phyloP scores from a whole-genome alignment of 2,797 vertebrate genomes.

The Lagorchestes hirsutus region DNA sequence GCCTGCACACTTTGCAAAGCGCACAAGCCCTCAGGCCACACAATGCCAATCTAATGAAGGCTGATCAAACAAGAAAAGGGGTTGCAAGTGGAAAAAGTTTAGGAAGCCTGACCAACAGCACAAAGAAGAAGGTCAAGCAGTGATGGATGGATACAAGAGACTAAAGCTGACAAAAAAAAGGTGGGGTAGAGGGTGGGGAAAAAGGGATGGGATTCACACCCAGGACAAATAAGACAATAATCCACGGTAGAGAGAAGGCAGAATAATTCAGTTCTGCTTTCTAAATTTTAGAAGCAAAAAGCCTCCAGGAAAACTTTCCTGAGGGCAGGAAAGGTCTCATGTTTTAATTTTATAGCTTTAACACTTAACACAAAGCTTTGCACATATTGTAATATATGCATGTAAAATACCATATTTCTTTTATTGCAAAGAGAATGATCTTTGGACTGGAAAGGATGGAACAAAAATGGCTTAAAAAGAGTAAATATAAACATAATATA shows the following conservation, averaged over 20 bases:
- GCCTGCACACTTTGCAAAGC: too few relatives aligned
- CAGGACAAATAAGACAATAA: background rate
- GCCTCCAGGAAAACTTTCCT: background rate
- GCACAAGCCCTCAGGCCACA: too few relatives aligned
- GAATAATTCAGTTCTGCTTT: background rate
- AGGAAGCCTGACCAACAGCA: background rate
- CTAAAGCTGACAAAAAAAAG: background rate
- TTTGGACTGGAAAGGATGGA: background rate
- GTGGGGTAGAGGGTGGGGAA: background rate
- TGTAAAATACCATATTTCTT: background rate
- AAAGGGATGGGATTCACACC: background rate
- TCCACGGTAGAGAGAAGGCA: background rate
- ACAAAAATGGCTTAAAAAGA: background rate
- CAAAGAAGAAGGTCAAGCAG: background rate
- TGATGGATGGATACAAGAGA: background rate
- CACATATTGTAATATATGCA: background rate
- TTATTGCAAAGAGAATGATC: background rate
- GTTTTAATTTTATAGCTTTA: background rate
- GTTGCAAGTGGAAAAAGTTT: too few relatives aligned
- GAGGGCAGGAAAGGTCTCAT: background rate
- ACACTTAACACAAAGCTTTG: background rate
- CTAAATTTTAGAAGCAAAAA: background rate
- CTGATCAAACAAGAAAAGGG: too few relatives aligned
- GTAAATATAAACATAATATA: background rate
- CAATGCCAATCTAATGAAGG: too few relatives aligned